Percentiles rank a stretch among this genome's conserved stretches.
These are phyloP conservation scores for Abrostola tripartita DNA, from an alignment of 2,888 invertebrate species.

Conservation along the genomic window DNA sequence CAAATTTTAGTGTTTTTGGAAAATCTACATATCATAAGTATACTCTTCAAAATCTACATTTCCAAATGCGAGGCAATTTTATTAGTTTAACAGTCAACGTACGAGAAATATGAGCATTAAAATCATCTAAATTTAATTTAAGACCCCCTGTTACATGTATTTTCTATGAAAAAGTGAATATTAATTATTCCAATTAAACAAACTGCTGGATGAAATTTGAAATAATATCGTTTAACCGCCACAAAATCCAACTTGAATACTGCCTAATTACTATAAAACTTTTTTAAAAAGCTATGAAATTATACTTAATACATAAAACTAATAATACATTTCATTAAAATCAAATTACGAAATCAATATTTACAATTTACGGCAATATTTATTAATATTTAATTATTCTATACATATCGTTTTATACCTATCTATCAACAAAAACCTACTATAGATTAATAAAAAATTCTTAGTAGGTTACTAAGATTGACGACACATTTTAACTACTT, in stretches of 20 bases:
- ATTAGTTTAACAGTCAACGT: slow-evolving; percentile 78
- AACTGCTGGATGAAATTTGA: slow-evolving; percentile 54
- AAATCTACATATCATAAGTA: slow-evolving; percentile 76
- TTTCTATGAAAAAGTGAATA: slow-evolving; percentile 66
- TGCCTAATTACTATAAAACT: slow-evolving; percentile 72
- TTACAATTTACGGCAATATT: slow-evolving; percentile 82
- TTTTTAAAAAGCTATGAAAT: slow-evolving; percentile 81
- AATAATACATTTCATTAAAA: slow-evolving; percentile 85
- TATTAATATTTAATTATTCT: slow-evolving; percentile 76
- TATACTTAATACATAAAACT: slow-evolving; percentile 76
- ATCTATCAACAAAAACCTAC: slow-evolving; percentile 86
- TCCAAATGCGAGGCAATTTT: slow-evolving; percentile 88
- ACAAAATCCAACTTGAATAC: slow-evolving; percentile 84
- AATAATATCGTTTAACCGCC: slow-evolving; percentile 74
- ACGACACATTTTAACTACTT: slow-evolving; percentile 84
- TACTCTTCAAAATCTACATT: slow-evolving; percentile 86
- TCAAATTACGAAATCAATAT: slow-evolving; percentile 86
- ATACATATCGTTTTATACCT: slow-evolving; percentile 85
- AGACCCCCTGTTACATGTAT: slow-evolving; percentile 85
- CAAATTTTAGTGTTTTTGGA: slow-evolving; percentile 82
- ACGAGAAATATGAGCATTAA: slow-evolving; percentile 75
- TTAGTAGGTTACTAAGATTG: slow-evolving; percentile 83
- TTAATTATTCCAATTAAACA: slow-evolving; percentile 58
- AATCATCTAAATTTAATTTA: slow-evolving; percentile 59
- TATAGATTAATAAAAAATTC: slow-evolving; percentile 77